Evolutionary conservation across 2,113 vertebrate species (phyloP).

Genomic region (Galeopterus variegatus): DNA sequence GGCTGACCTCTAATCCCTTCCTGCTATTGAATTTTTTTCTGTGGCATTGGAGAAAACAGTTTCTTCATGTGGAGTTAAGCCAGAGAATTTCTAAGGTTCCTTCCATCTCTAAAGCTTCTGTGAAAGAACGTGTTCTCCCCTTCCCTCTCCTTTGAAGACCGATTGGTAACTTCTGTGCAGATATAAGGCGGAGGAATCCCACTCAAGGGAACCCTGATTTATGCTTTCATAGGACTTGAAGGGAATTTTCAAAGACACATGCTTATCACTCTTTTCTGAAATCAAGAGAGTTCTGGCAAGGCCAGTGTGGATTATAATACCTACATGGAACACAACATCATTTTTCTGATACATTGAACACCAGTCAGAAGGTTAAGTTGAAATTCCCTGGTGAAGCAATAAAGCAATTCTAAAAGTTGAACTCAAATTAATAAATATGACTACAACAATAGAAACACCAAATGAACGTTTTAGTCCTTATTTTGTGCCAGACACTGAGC

Average conservation of each 20-base stretch:
- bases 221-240: background rate
- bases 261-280: background rate
- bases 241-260: slow-evolving; percentile 17
- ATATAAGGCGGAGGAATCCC: background rate
- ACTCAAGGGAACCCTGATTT: background rate
- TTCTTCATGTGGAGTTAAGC: background rate
- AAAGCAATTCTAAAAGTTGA: slow-evolving; percentile 56
- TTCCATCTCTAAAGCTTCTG: background rate
- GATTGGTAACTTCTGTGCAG: background rate
- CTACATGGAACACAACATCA: background rate
- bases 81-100: background rate
- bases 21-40: background rate
- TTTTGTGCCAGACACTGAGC: slow-evolving; percentile 74
- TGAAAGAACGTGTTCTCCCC: background rate
- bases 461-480: slow-evolving; percentile 71
- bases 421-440: slow-evolving; percentile 73
- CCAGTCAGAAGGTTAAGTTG: slow-evolving; percentile 52
- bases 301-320: background rate
- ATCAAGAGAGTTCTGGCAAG: background rate
- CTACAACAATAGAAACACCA: slow-evolving; percentile 71
- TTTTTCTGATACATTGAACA: slow-evolving; percentile 4
- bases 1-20: background rate
- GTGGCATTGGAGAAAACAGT: background rate
- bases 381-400: slow-evolving; percentile 34
- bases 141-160: slow-evolving; percentile 34